Base-by-base conservation (phyloP, 2,113 vertebrate genomes). In the Melanostigma gelatinosum region DNA sequence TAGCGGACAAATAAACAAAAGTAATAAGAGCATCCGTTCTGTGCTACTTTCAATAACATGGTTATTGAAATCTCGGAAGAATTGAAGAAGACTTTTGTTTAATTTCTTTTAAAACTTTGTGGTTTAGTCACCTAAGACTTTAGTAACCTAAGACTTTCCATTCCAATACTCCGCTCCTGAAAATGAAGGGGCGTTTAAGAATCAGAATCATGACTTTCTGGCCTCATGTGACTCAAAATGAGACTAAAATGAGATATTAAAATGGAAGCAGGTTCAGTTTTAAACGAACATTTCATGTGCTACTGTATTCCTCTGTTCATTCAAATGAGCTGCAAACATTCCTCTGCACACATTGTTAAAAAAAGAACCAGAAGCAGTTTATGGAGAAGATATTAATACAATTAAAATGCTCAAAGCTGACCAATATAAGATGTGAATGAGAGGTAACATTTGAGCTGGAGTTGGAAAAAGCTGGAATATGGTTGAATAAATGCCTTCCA, bases 1-100 rank as follows among this genome's bases (percentile, higher is more conserved):
- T 52, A 50, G 73, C 58, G 20, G 12, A 75, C 69, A 82, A 84
- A 80, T 75, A 80, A 81, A 86, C 12, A 57, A 62, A 88, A 82
- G 76, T 68, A 91, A 90, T 75, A 78, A 80, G 36, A 82, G 46
- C 64, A 66, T 71, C 70, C 9, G 9, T 62, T 62, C 55, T 42
- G 27, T 9, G 18, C 29, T 38, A 9, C 63, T 84, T 69, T 62
- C 66, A 84, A 81, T 65, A 67, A 80, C 13, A 54, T 40, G 79
- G 75, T 57, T 34, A 38, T 52, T 57, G 24, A 82, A 82, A 70
- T 79, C 61, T 73, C 46, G 1, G n/a, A 65, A 77, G 77, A 80
- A 75, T 67, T 18, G 3, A 64, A 72, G 24, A 0, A 67, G 15
- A 7, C 13, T 72, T 71, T 16, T 22, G 10, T 58, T 36, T 20